Conservation (phyloP, 2,888 invertebrate species). For the Lathronympha strigana region DNA sequence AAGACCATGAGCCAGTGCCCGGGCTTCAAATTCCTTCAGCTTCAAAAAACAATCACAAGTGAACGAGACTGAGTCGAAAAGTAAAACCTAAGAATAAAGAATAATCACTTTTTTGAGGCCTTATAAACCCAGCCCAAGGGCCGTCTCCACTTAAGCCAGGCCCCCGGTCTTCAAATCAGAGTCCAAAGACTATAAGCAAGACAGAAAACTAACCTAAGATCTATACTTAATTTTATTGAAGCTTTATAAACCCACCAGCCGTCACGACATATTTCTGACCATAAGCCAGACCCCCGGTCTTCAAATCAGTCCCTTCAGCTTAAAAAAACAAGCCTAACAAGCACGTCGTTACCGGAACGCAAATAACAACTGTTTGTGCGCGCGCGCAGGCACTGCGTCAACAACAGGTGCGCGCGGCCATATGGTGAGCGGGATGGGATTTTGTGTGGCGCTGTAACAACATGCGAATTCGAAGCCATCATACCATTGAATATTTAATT, state of each 20-base stretch:
- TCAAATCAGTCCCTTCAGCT: constrained; percentile 23
- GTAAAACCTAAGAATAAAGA: too few relatives aligned
- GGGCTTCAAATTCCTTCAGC: too few relatives aligned
- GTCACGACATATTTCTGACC: neutral
- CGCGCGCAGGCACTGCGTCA: constrained; percentile 27
- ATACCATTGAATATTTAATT: neutral
- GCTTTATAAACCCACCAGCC: neutral
- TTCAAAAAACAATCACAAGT: too few relatives aligned
- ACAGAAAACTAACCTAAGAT: neutral
- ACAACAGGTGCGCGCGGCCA: constrained; percentile 38
- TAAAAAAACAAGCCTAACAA: constrained; percentile 33
- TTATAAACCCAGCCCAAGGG: too few relatives aligned
- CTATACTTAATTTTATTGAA: neutral
- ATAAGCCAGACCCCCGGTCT: constrained; percentile 7
- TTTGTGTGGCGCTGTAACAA: neutral
- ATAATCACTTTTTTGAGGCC: too few relatives aligned
- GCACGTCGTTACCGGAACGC: constrained; percentile 41
- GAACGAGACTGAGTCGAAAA: too few relatives aligned
- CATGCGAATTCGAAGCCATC: neutral
- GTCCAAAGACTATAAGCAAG: too few relatives aligned
- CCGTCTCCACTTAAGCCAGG: too few relatives aligned
- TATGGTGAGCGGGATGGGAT: constrained; percentile 15
- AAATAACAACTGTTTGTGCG: constrained; percentile 43
- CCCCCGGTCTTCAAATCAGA: too few relatives aligned
- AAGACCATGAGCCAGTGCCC: too few relatives aligned